phyloP scores from a whole-genome alignment of 2,113 vertebrate genomes.

The Cromileptes altivelis region DNA sequence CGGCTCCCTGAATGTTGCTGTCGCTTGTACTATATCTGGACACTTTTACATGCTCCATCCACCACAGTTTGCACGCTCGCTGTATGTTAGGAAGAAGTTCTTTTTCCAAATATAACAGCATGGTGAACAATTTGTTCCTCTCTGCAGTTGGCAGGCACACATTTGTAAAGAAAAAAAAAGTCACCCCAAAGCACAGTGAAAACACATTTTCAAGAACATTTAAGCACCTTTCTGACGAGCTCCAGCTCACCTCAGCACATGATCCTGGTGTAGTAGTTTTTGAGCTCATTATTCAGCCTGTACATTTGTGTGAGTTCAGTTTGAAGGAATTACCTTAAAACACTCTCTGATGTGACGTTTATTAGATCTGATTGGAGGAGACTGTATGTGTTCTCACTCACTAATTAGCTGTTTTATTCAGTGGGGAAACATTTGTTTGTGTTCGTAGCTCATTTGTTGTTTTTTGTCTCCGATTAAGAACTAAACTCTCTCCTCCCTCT shows the following conservation, averaged over 20 bases:
- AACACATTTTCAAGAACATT: constrained; percentile 7
- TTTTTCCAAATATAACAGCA: neutral
- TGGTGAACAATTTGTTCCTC: neutral
- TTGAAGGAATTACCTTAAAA: neutral
- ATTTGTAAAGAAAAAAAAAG: neutral
- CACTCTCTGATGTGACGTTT: neutral
- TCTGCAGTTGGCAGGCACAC: neutral
- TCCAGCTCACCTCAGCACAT: neutral
- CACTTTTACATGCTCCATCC: too few species aligned
- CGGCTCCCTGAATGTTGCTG: too few species aligned
- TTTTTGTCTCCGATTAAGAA: neutral
- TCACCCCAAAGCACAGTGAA: neutral
- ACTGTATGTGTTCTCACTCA: neutral
- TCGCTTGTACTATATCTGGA: too few species aligned
- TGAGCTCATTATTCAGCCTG: neutral
- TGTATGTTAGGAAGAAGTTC: neutral
- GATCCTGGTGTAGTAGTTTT: neutral
- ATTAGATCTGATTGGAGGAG: neutral
- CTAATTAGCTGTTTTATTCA: constrained; percentile 4
- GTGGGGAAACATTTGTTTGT: constrained; percentile 2
- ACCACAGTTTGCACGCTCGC: too few species aligned
- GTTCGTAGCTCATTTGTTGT: neutral
- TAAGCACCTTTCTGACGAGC: constrained; percentile 22
- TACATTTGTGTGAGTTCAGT: neutral
- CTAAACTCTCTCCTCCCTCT: neutral